A percentile compares a stretch with the other conserved stretches of the same genome.
Evolutionary conservation across 2,888 invertebrate species (phyloP).

Genomic region (Ferrisia virgata): DNA sequence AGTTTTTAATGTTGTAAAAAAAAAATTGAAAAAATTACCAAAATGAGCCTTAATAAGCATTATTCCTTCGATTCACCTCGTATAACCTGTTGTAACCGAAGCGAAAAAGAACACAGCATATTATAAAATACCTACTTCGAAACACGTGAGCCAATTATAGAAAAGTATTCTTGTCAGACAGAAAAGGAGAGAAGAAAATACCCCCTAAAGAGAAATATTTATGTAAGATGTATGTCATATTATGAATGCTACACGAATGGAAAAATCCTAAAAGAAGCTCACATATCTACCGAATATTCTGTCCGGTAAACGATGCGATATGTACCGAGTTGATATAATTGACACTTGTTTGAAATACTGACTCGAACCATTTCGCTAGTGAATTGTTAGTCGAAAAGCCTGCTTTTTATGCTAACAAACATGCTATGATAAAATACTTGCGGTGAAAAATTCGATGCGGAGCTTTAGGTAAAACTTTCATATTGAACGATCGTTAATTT

Average conservation of each 20-base stretch:
- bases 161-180: neutral
- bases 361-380: neutral
- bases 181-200: neutral
- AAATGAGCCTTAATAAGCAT: too few species aligned
- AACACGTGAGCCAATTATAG: neutral
- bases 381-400: neutral
- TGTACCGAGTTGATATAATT: neutral
- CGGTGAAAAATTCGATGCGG: neutral
- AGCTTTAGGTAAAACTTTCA: neutral
- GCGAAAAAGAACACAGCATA: too few species aligned
- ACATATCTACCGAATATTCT: neutral
- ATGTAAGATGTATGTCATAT: neutral
- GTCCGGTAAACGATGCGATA: neutral
- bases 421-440: neutral
- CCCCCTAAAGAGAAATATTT: neutral
- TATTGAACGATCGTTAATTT: neutral
- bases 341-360: neutral
- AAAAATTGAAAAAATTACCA: too few species aligned
- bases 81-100: too few species aligned
- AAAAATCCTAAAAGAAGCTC: neutral
- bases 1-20: neutral
- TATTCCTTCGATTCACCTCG: too few species aligned
- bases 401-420: neutral
- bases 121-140: too few species aligned
- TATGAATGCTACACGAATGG: neutral